Base-by-base conservation (phyloP, 2,113 vertebrate genomes). In the Hucho hucho region DNA sequence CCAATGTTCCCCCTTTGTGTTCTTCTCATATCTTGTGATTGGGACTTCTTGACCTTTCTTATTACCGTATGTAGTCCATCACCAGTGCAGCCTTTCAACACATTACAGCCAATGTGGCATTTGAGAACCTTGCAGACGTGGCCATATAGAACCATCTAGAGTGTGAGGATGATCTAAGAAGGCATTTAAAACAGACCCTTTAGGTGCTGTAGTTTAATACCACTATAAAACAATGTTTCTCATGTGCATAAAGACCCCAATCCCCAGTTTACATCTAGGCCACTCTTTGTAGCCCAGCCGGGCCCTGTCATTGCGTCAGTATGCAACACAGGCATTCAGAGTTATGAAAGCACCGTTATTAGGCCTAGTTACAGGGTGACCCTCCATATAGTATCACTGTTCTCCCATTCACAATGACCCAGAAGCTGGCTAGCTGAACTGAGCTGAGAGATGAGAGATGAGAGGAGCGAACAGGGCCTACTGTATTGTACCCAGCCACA, bases 11-110 rank as follows among this genome's bases (percentile, higher is more conserved):
- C 75, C 16, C 28, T 71, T 75, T 67, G 64, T 3, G 59, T 77
- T 74, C 70, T 65, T 43, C 59, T 76, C 70, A 64, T 56, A 61
- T 65, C n/a, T 18, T 74, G 64, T 71, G 63, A 80, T 72, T 37
- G 22, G 32, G 53, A 65, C 64, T 77, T 85, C 22, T 79, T 81
- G 67, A 81, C 80, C 76, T 2, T 67, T 64, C 49, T 78, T 83
- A 72, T 58, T 64, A 58, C 32, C 73, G 65, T 16, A 32, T 70
- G 32, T 70, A 37, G 78, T 80, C 24, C 70, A 83, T 87, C 76
- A 78, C 26, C n/a, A 29, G 9, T 43, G 37, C 46, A 69, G 56
- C 67, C 28, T 73, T 77, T 69, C 32, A 56, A 73, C 32, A 24
- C 64, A 1, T 76, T 49, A 68, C 81, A 76, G 69, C 59, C 64